Conservation (phyloP, 2,113 vertebrate genomes). For the Cricetomys ansorgei region DNA sequence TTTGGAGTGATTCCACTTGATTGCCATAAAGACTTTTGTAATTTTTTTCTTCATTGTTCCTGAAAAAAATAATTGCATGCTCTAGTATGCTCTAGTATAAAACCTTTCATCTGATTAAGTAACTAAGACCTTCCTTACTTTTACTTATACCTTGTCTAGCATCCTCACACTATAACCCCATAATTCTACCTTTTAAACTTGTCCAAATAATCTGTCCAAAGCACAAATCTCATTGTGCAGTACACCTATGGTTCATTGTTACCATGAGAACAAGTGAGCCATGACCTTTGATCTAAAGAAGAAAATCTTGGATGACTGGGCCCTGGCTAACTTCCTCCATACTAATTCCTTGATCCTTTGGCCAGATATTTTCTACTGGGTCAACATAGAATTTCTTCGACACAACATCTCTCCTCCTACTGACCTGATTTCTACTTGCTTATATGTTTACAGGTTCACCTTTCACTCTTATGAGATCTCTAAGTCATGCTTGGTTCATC, state of each 20-base stretch:
- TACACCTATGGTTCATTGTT: not conserved
- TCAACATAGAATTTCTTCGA: not conserved
- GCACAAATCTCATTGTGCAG: not conserved
- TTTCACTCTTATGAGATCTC: not conserved
- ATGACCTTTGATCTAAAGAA: not conserved
- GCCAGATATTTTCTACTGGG: not conserved
- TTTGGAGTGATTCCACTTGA: not conserved
- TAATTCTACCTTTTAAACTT: not conserved
- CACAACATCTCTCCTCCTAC: accelerated
- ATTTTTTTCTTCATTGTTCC: not conserved
- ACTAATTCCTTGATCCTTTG: too few species aligned
- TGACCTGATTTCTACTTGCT: not conserved
- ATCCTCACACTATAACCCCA: not conserved
- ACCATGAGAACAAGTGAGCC: not conserved
- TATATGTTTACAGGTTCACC: not conserved
- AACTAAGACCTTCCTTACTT: not conserved
- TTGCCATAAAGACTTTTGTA: not conserved
- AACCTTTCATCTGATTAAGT: not conserved
- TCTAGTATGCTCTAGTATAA: too few species aligned
- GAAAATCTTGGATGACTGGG: too few species aligned
- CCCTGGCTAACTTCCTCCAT: accelerated
- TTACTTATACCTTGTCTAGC: not conserved
- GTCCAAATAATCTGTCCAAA: not conserved
- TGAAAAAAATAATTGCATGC: too few species aligned
- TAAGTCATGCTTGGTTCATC: not conserved